phyloP scores from a whole-genome alignment of 2,888 invertebrate genomes.

The Homarus gammarus region DNA sequence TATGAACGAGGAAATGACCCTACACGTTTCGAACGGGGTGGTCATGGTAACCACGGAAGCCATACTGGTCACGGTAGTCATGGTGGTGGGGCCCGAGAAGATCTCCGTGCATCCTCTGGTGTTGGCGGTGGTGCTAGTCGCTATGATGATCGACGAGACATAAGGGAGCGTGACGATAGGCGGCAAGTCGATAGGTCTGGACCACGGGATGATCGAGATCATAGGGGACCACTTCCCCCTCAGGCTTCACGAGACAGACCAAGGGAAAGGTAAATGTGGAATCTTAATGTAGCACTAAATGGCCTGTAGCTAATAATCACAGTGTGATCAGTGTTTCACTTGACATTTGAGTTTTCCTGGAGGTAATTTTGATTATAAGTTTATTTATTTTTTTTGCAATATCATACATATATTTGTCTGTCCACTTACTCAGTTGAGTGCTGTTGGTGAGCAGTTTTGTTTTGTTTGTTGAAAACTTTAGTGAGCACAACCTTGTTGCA shows the following conservation, averaged over 20 bases:
- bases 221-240: constrained; percentile 46
- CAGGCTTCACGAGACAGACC: constrained; percentile 60
- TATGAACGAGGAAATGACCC: constrained; percentile 54
- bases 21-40: constrained; percentile 51
- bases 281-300: too few relatives aligned
- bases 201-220: constrained; percentile 56
- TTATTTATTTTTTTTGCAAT: too few relatives aligned
- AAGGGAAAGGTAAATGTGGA: constrained; percentile 52
- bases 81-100: constrained; percentile 38
- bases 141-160: constrained; percentile 58
- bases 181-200: constrained; percentile 53
- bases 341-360: too few relatives aligned
- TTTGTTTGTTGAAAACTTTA: too few relatives aligned
- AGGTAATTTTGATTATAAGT: too few relatives aligned
- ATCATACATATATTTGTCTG: too few relatives aligned
- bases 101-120: constrained; percentile 35
- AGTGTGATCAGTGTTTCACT: too few relatives aligned
- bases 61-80: constrained; percentile 46
- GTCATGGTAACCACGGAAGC: constrained; percentile 35
- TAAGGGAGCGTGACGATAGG: constrained; percentile 59
- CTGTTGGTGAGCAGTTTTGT: too few relatives aligned
- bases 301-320: too few relatives aligned
- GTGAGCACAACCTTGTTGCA: too few relatives aligned
- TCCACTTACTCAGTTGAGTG: too few relatives aligned
- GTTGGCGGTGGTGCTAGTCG: constrained; percentile 31